Percentiles rank a stretch among this genome's conserved stretches.
phyloP scores from a whole-genome alignment of 2,888 invertebrate genomes.

The Nomada flava region DNA sequence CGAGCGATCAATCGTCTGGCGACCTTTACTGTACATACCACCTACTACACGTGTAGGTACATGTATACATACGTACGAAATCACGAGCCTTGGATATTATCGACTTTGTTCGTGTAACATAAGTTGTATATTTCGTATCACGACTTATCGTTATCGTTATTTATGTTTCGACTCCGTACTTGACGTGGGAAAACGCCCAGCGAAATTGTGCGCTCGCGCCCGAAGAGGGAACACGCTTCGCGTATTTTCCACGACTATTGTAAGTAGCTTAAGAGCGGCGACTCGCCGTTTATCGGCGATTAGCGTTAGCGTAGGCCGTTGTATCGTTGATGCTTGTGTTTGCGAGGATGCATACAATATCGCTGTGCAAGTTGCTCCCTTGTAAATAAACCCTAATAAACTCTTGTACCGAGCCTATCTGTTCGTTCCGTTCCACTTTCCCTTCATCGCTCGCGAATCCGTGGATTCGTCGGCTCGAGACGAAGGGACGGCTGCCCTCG shows the following conservation, averaged over 20 bases:
- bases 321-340: conserved; percentile 80
- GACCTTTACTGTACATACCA: conserved; percentile 66
- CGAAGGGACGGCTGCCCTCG: conserved; percentile 35
- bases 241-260: conserved; percentile 56
- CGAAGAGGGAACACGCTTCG: conserved; percentile 47
- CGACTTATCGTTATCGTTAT: conserved; percentile 82
- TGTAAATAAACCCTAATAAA: conserved; percentile 81
- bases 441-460: background rate
- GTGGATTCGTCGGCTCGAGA: conserved; percentile 37
- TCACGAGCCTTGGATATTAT: conserved; percentile 66
- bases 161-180: conserved; percentile 78
- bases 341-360: conserved; percentile 75
- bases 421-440: conserved; percentile 18
- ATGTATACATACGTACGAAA: conserved; percentile 44
- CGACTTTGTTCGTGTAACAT: conserved; percentile 78
- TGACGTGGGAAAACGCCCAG: conserved; percentile 48
- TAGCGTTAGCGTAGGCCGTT: conserved; percentile 81
- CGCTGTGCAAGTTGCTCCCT: conserved; percentile 79
- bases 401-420: conserved; percentile 79
- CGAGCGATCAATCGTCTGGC: conserved; percentile 44
- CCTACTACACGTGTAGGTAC: conserved; percentile 60
- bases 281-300: conserved; percentile 71
- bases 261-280: conserved; percentile 64
- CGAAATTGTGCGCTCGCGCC: background rate
- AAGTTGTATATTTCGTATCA: conserved; percentile 82